Percentiles rank a stretch among this genome's conserved stretches.
Conservation (phyloP, 2,113 vertebrate genomes). For the Podarcis muralis region DNA sequence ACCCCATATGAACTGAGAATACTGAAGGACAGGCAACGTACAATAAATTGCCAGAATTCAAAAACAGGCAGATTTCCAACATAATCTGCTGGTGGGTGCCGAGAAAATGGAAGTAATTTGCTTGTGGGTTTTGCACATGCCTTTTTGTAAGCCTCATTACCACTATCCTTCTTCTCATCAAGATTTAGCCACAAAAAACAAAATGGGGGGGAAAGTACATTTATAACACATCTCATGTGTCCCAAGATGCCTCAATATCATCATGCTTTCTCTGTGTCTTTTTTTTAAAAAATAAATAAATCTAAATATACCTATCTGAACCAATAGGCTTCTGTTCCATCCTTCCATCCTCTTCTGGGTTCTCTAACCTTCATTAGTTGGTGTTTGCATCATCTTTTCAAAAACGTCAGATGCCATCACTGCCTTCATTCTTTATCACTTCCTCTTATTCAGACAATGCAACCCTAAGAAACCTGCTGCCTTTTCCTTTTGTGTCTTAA, state of each 20-base stretch:
- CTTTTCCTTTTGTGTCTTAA: constrained; percentile 75
- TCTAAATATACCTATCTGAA: background rate
- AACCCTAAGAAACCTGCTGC: constrained; percentile 78
- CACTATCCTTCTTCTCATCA: background rate
- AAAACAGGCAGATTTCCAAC: background rate
- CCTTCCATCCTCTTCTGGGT: background rate
- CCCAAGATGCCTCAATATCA: background rate
- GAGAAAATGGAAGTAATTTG: background rate
- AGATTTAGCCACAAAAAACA: background rate
- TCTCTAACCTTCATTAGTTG: constrained; percentile 71
- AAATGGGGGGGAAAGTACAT: background rate
- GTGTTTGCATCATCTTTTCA: constrained; percentile 71
- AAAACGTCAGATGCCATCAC: constrained; percentile 80
- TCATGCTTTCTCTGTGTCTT: background rate
- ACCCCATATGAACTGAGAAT: background rate
- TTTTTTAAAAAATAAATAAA: background rate
- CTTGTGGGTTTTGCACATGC: background rate
- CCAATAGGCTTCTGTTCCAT: background rate
- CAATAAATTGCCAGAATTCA: background rate
- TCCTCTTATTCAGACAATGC: constrained; percentile 68
- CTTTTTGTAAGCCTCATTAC: background rate
- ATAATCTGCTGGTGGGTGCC: background rate
- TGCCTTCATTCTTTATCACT: constrained; percentile 76
- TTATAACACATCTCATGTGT: background rate
- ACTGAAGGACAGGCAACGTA: background rate